phyloP scores from a whole-genome alignment of 2,113 vertebrate species.

The Platycercus adscitus region DNA sequence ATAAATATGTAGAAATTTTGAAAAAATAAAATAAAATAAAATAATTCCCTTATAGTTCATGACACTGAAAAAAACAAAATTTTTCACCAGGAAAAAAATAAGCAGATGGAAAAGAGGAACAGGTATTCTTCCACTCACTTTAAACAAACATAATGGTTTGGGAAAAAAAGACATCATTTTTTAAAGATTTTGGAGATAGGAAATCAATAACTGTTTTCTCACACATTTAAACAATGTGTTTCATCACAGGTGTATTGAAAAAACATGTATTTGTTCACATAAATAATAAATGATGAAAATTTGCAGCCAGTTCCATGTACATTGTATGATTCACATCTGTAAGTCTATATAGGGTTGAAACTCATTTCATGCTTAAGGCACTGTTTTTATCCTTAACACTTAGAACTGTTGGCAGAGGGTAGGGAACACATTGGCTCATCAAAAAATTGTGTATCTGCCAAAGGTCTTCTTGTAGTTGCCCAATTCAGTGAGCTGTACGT shows the following conservation, averaged over 20 bases:
- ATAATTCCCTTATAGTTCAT: background rate
- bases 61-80: background rate
- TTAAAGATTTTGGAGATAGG: background rate
- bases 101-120: background rate
- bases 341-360: background rate
- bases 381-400: background rate
- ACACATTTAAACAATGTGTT: background rate
- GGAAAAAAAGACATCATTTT: background rate
- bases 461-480: background rate
- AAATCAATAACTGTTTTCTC: background rate
- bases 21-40: background rate
- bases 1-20: background rate
- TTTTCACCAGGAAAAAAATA: background rate
- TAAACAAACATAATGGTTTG: background rate
- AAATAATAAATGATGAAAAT: background rate
- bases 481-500: background rate
- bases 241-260: background rate
- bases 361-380: background rate
- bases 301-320: background rate
- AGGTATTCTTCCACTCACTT: background rate
- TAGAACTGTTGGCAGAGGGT: background rate
- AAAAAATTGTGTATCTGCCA: background rate
- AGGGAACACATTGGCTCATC: background rate
- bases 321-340: background rate
- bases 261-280: background rate